Conservation (phyloP, 92 coral and sea anemone genomes). For the Actinostola sp. region DNA sequence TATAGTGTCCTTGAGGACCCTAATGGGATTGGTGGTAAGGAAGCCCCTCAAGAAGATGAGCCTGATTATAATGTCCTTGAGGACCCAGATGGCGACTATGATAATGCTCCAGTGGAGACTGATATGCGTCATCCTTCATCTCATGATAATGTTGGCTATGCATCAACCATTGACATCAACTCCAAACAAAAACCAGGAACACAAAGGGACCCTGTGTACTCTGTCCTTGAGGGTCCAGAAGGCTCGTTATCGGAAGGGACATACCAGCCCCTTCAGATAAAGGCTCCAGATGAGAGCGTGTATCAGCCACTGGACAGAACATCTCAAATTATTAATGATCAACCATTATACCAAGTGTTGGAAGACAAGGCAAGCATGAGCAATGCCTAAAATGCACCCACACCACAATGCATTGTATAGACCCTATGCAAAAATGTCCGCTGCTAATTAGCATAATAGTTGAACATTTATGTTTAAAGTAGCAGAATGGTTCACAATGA, state of each 20-base stretch:
- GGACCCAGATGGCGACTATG: constrained; percentile 22
- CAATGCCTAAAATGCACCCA: not conserved
- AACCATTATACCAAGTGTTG: constrained; percentile 11
- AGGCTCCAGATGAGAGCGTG: constrained; percentile 8
- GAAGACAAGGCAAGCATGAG: not conserved
- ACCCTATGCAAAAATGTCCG: not conserved
- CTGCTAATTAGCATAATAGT: not conserved
- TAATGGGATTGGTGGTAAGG: not conserved
- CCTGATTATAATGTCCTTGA: constrained; percentile 37
- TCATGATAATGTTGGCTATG: constrained; percentile 48
- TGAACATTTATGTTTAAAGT: not conserved
- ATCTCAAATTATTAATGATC: constrained; percentile 11
- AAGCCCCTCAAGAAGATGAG: constrained; percentile 20
- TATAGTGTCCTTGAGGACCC: constrained; percentile 36
- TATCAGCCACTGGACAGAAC: constrained; percentile 35
- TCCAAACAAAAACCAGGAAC: not conserved
- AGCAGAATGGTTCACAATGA: no score
- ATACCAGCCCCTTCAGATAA: constrained; percentile 31
- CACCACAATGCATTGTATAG: no score
- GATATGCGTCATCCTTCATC: constrained; percentile 4
- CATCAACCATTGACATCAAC: constrained; percentile 35
- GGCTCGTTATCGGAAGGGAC: not conserved
- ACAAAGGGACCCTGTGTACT: constrained; percentile 32
- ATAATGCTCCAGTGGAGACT: constrained; percentile 2
- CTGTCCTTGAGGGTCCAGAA: constrained; percentile 35